A percentile compares a stretch with the other conserved stretches of the same genome.
phyloP scores from a whole-genome alignment of 2,113 vertebrate species.

The Ceuthmochares aereus region DNA sequence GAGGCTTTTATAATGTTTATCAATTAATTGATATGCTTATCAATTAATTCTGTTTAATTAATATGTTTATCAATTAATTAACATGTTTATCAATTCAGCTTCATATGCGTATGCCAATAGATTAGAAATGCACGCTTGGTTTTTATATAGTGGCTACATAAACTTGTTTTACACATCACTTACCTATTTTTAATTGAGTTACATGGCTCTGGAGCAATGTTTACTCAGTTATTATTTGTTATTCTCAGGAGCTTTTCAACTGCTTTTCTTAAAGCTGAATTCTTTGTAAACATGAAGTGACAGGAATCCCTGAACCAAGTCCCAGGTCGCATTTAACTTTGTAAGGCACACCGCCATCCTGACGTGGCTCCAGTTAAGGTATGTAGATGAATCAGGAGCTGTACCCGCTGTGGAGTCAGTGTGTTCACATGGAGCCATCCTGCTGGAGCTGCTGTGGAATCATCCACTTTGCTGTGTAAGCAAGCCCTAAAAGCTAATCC shows the following conservation, averaged over 20 bases:
- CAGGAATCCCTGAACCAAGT: not conserved
- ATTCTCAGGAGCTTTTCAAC: conserved; percentile 56
- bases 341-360: not conserved
- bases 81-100: conserved; percentile 2
- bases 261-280: conserved; percentile 43
- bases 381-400: conserved; percentile 38
- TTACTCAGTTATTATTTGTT: conserved; percentile 47
- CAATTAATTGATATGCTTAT: conserved; percentile 12
- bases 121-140: not conserved
- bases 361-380: conserved; percentile 33
- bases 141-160: not conserved
- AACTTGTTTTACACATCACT: not conserved
- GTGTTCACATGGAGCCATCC: not conserved
- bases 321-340: not conserved
- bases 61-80: conserved; percentile 7
- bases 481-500: not conserved
- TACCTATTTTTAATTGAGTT: not conserved
- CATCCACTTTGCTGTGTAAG: not conserved
- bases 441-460: not conserved
- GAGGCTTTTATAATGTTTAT: not conserved
- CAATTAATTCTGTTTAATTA: not conserved
- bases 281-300: not conserved
- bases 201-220: not conserved
- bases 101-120: not conserved
- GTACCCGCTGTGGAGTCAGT: not conserved